Evolutionary conservation across 2,888 invertebrate species (phyloP), one percentile per base, ranked within the genome.

Genomic region (Bombylius discolor): DNA sequence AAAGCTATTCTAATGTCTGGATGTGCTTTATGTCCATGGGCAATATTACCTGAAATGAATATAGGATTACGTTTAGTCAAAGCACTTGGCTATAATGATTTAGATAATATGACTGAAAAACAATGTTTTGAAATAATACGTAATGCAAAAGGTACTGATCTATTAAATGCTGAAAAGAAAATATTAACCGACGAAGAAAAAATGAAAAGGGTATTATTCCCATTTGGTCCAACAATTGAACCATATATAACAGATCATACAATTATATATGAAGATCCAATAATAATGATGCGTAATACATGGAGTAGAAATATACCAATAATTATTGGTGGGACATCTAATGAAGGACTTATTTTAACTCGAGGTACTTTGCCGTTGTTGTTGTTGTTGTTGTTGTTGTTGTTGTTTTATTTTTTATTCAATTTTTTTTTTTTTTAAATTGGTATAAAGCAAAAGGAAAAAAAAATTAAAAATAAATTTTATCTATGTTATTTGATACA

Each of bases 1-100:
- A 72, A 71, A 59, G 69, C 66, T 4, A 69, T 72, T 36, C 59
- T 70, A 11, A 71, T 71, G 71, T 74, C 72, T 0, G 73, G 72
- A 12, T 64, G 65, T 34, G 69, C 64, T 0, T 52, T 71, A 44
- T 65, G 67, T 1, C 68, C 71, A 2, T 74, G 72, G 73, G 68
- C 72, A 4, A 64, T 65, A 14, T 66, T 67, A 31, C 70, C 70
- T 2, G 63, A 64, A 7, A 63, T 61, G 8, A 64, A 69, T 55
- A 70, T 69, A 70, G 69, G 67, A 9, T 64, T 62, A 49, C 65
- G 68, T n/a, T 56, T 77, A 52, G 72, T 72, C 4, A 64, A 68
- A 56, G 66, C 67, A 7, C 66, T 73, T 1, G 73, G 73, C 13
- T 71, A 70, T 5, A 63, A 67, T 4, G 72, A 68, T 0, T 66